phyloP scores from a whole-genome alignment of 1,140 invertebrate genomes.

The Penaeus vannamei region DNA sequence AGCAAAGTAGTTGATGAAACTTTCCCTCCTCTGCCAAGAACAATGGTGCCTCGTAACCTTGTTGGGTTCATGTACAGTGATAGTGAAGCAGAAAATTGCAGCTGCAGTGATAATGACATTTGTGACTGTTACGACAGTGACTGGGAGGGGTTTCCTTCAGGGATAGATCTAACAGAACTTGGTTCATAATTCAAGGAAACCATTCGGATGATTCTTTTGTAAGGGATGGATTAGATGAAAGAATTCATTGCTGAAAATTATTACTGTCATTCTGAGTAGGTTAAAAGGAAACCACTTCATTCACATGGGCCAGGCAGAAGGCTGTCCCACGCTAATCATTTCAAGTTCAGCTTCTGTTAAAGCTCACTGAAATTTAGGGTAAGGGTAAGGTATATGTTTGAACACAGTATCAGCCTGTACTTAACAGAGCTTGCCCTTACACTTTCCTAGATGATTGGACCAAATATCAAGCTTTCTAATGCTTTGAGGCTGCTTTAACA shows the following conservation, averaged over 20 bases:
- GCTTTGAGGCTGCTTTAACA: too few relatives aligned
- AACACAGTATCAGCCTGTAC: too few relatives aligned
- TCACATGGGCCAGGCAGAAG: slow-evolving; percentile 7
- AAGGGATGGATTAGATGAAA: too few relatives aligned
- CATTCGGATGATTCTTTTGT: slow-evolving; percentile 30
- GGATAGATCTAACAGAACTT: slow-evolving; percentile 33
- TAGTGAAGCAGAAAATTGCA: slow-evolving; percentile 43
- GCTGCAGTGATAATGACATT: slow-evolving; percentile 14
- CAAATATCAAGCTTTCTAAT: not conserved
- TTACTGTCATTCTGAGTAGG: slow-evolving; percentile 7
- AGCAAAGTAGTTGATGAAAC: slow-evolving; percentile 92
- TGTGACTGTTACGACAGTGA: slow-evolving; percentile 55
- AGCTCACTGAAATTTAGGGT: too few relatives aligned
- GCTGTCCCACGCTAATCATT: slow-evolving; percentile 31
- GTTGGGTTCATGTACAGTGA: slow-evolving; percentile 52
- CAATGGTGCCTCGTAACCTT: slow-evolving; percentile 51
- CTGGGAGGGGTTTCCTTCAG: slow-evolving; percentile 50
- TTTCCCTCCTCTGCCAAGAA: slow-evolving; percentile 78
- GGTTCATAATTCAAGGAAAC: slow-evolving; percentile 69
- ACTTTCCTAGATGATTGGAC: not conserved
- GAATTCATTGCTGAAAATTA: not conserved
- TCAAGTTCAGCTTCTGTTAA: slow-evolving; percentile 25
- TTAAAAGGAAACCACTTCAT: not conserved
- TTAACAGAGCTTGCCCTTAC: too few relatives aligned
- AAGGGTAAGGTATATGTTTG: too few relatives aligned